Conservation (phyloP, 1,140 invertebrate species). For the Drosophila paulistorum region DNA sequence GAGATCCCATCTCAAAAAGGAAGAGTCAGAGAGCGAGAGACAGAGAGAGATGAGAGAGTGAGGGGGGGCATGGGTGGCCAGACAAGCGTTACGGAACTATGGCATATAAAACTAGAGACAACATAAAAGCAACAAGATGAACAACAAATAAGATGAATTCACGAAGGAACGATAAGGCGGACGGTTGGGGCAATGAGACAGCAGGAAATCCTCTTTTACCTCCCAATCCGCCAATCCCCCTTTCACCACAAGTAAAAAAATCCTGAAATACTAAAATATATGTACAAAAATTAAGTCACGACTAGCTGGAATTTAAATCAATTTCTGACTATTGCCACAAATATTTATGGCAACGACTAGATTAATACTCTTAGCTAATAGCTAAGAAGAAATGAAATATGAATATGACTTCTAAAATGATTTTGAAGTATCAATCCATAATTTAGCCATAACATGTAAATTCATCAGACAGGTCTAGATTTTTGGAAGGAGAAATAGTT, state of each 20-base stretch:
- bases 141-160: conserved; percentile 24
- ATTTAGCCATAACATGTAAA: too few relatives aligned
- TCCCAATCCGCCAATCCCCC: not conserved
- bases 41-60: not conserved
- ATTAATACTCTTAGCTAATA: not conserved
- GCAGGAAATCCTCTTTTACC: not conserved
- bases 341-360: not conserved
- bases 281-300: conserved; percentile 6
- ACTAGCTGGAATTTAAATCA: conserved; percentile 8
- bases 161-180: not conserved
- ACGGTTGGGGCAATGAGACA: not conserved
- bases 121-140: conserved; percentile 26
- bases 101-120: conserved; percentile 25
- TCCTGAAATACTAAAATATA: conserved; percentile 3
- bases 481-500: too few relatives aligned
- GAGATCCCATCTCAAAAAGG: not conserved
- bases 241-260: not conserved
- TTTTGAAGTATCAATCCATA: too few relatives aligned
- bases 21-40: conserved; percentile 11
- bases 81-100: conserved; percentile 24
- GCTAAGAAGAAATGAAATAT: too few relatives aligned
- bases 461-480: too few relatives aligned
- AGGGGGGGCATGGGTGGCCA: not conserved
- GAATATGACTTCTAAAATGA: too few relatives aligned
- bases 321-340: not conserved